Evolutionary conservation across 1,140 invertebrate species (phyloP), one percentile per base, ranked within the genome.

Genomic region (Coelopa frigida): DNA sequence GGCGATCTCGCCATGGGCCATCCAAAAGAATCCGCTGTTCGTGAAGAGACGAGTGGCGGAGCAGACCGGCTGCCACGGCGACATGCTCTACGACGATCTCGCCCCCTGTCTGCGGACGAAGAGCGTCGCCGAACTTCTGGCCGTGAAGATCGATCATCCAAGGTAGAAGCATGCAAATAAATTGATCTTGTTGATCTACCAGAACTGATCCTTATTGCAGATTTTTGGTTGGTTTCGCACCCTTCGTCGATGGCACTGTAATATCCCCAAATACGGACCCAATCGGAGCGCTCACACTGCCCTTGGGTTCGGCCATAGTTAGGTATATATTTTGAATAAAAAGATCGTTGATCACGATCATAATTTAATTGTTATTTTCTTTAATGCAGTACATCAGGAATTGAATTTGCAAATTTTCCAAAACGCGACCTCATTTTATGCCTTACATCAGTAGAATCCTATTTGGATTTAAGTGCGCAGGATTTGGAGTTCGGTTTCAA

Each of bases 1-100:
- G n/a, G 90, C 90, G 11, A 73, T 97, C 46, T 91, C 88, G 58
- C 89, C 89, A 12, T 98, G 89, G 94, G 93, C 93, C 33, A 76
- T 94, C 51, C 90, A 94, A 67, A 79, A 84, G 50, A 87, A 94
- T 63, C 88, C 92, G 11, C 71, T 90, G 15, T 78, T 76, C 41
- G 81, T 88, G 53, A 89, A 88, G 72, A 77, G 82, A 57, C 80
- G 79, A 59, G 84, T 89, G 14, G 84, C 85, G 11, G 81, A 87
- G 54, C 79, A 86, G 55, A 85, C 84, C 2, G 78, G 79, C 7
- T 89, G 87, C 63, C 79, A 85, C 56, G 84, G 82, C 3, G 85
- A 89, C 59, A 72, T 85, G 39, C 71, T 84, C 24, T 78, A 82
- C 51, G 84, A 88, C 53, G 87, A 91, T 70, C 70, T 89, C 51